Evolutionary conservation across 2,113 vertebrate species (phyloP).

Genomic region (Rhinoderma darwinii): DNA sequence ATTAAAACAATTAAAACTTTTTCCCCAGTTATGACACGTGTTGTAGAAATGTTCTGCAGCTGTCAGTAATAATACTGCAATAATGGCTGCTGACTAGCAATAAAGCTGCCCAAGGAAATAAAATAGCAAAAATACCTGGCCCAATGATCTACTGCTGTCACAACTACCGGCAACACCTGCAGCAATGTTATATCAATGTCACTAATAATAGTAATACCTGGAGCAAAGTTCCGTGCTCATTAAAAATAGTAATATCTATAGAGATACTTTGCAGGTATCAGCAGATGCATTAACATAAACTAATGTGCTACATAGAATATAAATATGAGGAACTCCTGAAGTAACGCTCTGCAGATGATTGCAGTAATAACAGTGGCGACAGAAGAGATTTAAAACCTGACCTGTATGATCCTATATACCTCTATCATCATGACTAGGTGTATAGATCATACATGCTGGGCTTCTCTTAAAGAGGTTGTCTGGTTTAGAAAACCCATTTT

Average conservation of each 20-base stretch:
- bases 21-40: neutral
- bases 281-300: neutral
- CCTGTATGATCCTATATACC: neutral
- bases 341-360: neutral
- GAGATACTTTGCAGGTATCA: conserved; percentile 9
- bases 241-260: conserved; percentile 1
- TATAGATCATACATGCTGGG: neutral
- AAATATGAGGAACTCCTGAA: neutral
- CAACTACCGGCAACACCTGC: neutral
- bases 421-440: too few species aligned
- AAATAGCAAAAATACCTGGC: neutral
- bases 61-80: neutral
- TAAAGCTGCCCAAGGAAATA: neutral
- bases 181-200: neutral
- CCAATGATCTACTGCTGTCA: neutral
- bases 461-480: neutral
- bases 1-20: neutral
- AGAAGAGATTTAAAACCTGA: neutral
- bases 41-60: neutral
- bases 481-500: neutral
- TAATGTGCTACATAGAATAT: neutral
- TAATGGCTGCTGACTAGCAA: neutral
- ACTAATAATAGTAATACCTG: conserved; percentile 2
- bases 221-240: neutral
- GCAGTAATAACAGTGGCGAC: neutral